These are phyloP conservation scores for Pogonophryne albipinna DNA, from an alignment of 2,797 vertebrate genomes.

Conservation along the genomic window DNA sequence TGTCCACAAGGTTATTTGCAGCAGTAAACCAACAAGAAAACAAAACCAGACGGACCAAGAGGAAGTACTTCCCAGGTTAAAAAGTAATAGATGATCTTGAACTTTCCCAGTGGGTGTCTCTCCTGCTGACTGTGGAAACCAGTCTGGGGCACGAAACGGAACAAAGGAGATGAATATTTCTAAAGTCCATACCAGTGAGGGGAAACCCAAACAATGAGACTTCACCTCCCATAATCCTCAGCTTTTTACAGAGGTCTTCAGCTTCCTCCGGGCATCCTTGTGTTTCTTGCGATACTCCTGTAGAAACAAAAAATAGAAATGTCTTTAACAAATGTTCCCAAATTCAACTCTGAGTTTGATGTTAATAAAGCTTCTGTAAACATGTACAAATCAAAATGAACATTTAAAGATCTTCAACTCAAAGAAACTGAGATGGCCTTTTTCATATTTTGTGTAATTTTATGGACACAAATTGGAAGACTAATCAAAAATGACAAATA, in stretches of 20 bases:
- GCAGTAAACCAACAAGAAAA: not conserved
- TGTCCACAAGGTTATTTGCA: slow-evolving; percentile 22
- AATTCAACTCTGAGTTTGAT: not conserved
- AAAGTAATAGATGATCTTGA: slow-evolving; percentile 16
- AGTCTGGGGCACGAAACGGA: not conserved
- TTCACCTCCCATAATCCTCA: slow-evolving; percentile 63
- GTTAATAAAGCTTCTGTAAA: not conserved
- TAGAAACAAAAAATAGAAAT: not conserved
- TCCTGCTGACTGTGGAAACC: not conserved
- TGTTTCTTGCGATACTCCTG: slow-evolving; percentile 84
- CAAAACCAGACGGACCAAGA: not conserved
- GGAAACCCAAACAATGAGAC: slow-evolving; percentile 10
- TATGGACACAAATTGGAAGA: no score
- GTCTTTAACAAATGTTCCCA: not conserved
- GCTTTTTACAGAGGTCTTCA: slow-evolving; percentile 64
- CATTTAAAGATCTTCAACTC: no score
- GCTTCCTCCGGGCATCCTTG: slow-evolving; percentile 80
- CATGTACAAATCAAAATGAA: not conserved
- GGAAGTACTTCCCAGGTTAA: slow-evolving; percentile 1
- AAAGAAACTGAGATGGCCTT: no score
- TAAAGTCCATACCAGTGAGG: not conserved
- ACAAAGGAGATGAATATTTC: not conserved
- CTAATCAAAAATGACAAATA: no score
- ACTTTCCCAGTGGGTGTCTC: not conserved
- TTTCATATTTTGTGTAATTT: no score